phyloP scores from a whole-genome alignment of 2,888 invertebrate genomes.

The Rhingia rostrata region DNA sequence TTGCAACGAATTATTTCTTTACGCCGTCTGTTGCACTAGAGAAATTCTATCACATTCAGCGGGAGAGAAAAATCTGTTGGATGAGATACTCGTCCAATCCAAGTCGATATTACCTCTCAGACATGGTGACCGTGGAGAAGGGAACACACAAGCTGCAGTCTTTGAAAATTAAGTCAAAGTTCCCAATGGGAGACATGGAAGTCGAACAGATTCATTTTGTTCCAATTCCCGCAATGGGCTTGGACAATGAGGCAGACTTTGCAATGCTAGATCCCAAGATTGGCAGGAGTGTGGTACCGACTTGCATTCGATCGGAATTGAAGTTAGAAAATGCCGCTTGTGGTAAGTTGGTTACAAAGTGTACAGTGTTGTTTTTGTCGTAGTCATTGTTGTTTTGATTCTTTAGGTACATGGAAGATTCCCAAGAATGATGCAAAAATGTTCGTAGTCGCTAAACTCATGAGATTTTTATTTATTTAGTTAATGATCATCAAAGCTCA shows the following conservation, averaged over 20 bases:
- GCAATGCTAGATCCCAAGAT: conserved; percentile 75
- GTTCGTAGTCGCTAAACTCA: too few relatives aligned
- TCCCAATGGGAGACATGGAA: conserved; percentile 85
- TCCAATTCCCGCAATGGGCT: conserved; percentile 75
- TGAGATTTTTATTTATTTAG: too few relatives aligned
- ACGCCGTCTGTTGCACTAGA: conserved; percentile 83
- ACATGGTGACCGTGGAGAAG: conserved; percentile 83
- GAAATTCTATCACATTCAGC: conserved; percentile 89
- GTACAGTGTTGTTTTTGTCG: too few relatives aligned
- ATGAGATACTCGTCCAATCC: conserved; percentile 90
- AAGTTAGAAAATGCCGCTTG: conserved; percentile 78
- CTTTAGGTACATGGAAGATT: too few relatives aligned
- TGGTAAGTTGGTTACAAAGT: conserved; percentile 75
- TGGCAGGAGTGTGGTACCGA: conserved; percentile 74
- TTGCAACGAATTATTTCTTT: conserved; percentile 79
- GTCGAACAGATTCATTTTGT: conserved; percentile 86
- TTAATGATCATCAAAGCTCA: too few relatives aligned
- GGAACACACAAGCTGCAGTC: conserved; percentile 82
- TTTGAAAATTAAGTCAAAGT: conserved; percentile 87
- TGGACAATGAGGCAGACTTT: conserved; percentile 73
- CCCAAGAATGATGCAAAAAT: too few relatives aligned
- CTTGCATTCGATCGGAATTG: conserved; percentile 79
- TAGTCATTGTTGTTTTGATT: too few relatives aligned
- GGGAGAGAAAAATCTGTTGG: conserved; percentile 93
- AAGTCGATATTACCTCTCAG: conserved; percentile 87